phyloP scores from a whole-genome alignment of 2,797 vertebrate species.

The Amphiprion clarkii region DNA sequence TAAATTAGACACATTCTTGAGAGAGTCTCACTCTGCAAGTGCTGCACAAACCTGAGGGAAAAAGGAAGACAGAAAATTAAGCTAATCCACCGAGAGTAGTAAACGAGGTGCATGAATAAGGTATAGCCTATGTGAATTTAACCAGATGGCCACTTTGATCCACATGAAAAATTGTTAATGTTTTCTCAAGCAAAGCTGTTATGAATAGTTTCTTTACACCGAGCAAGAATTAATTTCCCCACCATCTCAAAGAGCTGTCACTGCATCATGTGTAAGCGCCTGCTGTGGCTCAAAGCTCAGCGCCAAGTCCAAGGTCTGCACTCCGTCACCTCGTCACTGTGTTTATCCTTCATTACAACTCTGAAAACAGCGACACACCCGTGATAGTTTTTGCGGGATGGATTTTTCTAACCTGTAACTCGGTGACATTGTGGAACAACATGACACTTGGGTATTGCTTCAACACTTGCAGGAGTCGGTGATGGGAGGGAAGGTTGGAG shows the following conservation, averaged over 20 bases:
- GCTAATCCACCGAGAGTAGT: slow-evolving; percentile 65
- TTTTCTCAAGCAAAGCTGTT: slow-evolving; percentile 66
- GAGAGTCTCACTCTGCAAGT: slow-evolving; percentile 75
- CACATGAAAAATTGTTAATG: slow-evolving; percentile 62
- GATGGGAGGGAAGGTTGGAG: slow-evolving; percentile 32
- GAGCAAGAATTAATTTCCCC: slow-evolving; percentile 67
- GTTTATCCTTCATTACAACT: slow-evolving; percentile 76
- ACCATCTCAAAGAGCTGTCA: slow-evolving; percentile 69
- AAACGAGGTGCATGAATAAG: slow-evolving; percentile 63
- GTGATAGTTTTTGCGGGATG: slow-evolving; percentile 21
- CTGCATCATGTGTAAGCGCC: slow-evolving; percentile 66
- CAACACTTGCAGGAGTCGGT: slow-evolving; percentile 65
- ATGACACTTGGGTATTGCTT: slow-evolving; percentile 64
- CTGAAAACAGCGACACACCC: slow-evolving; percentile 67
- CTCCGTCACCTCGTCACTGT: slow-evolving; percentile 72
- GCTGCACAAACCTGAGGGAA: slow-evolving; percentile 72
- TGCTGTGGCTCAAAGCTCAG: slow-evolving; percentile 69
- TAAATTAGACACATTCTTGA: slow-evolving; percentile 87
- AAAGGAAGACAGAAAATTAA: slow-evolving; percentile 67
- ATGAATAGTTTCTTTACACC: slow-evolving; percentile 76
- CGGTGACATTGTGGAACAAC: slow-evolving; percentile 69
- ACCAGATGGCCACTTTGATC: slow-evolving; percentile 78
- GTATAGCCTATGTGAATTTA: slow-evolving; percentile 65
- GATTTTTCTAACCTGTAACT: slow-evolving; percentile 63
- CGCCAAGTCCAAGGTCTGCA: slow-evolving; percentile 75